A percentile compares a stretch with the other conserved stretches of the same genome.
These are phyloP conservation scores for Petrolisthes manimaculis DNA, from an alignment of 2,888 invertebrate genomes.

Conservation along the genomic window DNA sequence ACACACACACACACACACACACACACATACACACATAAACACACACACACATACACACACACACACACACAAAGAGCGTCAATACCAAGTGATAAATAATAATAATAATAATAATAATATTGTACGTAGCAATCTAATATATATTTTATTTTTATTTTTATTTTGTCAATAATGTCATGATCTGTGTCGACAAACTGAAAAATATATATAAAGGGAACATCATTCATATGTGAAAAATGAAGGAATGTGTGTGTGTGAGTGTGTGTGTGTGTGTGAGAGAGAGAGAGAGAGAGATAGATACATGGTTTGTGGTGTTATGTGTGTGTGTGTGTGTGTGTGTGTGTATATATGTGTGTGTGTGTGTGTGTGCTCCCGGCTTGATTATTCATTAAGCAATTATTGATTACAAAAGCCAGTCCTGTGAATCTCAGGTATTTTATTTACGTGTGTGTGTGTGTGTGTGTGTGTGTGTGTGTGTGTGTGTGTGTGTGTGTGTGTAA, in stretches of 20 bases:
- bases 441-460: no score
- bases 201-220: constrained; percentile 11
- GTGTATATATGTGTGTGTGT: no score
- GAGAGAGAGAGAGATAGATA: background rate
- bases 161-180: background rate
- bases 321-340: background rate
- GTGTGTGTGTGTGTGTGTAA: no score
- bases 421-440: no score
- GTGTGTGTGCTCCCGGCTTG: no score
- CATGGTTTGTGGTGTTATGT: no score
- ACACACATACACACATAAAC: no score
- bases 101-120: background rate
- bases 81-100: background rate
- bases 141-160: background rate
- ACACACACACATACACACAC: no score
- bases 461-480: no score
- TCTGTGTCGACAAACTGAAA: background rate
- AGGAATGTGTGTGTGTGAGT: background rate
- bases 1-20: constrained; percentile 10
- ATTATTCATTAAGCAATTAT: no score
- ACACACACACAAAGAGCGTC: background rate
- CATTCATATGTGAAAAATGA: background rate
- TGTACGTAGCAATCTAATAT: background rate
- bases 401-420: no score
- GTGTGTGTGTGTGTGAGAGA: background rate